These are phyloP conservation scores for Hydrolagus affinis DNA, from an alignment of 2,113 vertebrate species.

Conservation along the genomic window DNA sequence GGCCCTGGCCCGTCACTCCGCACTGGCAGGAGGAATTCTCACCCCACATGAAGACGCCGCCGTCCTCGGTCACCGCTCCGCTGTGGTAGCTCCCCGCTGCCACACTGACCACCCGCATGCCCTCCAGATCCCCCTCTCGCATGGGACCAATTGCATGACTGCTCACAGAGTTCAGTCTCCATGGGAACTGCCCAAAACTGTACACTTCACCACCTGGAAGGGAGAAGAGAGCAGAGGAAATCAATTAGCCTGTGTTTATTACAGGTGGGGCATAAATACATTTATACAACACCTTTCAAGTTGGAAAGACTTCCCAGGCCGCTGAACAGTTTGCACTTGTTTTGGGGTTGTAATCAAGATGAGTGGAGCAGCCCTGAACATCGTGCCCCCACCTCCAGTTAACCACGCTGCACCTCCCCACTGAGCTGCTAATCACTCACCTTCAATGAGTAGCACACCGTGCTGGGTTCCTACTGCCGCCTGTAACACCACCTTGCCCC, in stretches of 20 bases:
- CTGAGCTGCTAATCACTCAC: conserved; percentile 47
- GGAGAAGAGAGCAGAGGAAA: neutral
- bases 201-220: conserved; percentile 79
- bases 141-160: conserved; percentile 47
- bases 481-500: conserved; percentile 74
- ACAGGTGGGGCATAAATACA: neutral
- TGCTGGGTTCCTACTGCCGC: conserved; percentile 75
- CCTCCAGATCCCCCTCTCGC: conserved; percentile 68
- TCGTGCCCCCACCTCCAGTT: too few relatives aligned
- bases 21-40: conserved; percentile 85
- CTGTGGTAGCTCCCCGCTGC: conserved; percentile 80
- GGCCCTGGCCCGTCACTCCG: conserved; percentile 58
- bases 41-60: conserved; percentile 88
- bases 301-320: neutral
- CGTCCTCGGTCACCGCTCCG: conserved; percentile 79
- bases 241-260: neutral
- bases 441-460: conserved; percentile 78
- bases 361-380: neutral
- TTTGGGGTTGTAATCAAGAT: neutral
- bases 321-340: neutral
- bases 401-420: neutral
- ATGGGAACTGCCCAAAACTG: conserved; percentile 78
- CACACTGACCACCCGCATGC: conserved; percentile 69
- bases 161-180: conserved; percentile 58
- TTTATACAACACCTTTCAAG: too few relatives aligned